Percentiles rank a stretch among this genome's conserved stretches.
These are phyloP conservation scores for Ophion ellenae DNA, from an alignment of 2,888 invertebrate species.

Conservation along the genomic window DNA sequence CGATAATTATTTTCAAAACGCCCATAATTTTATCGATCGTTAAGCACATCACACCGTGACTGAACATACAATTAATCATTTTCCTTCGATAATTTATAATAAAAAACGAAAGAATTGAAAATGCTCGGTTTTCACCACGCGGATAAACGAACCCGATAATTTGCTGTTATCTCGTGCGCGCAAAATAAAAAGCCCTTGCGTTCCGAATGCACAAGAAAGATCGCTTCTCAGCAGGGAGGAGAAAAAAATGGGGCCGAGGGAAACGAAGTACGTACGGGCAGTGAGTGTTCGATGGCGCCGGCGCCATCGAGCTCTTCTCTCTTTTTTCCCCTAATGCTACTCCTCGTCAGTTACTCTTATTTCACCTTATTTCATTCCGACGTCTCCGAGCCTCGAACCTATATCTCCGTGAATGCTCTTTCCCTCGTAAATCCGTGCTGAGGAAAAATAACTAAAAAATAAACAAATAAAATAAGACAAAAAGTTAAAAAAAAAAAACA, in stretches of 20 bases:
- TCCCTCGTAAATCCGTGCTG: background rate
- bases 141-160: background rate
- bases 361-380: slow-evolving; percentile 35
- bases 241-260: slow-evolving; percentile 53
- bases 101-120: background rate
- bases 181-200: background rate
- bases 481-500: slow-evolving; percentile 5
- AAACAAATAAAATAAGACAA: background rate
- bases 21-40: too few relatives aligned
- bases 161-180: background rate
- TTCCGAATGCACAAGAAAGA: background rate
- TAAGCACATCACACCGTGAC: too few relatives aligned
- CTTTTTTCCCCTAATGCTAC: slow-evolving; percentile 16
- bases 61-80: too few relatives aligned
- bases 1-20: too few relatives aligned
- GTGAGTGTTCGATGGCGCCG: slow-evolving; percentile 48
- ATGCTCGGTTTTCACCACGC: background rate
- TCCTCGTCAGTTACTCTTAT: background rate
- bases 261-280: slow-evolving; percentile 39
- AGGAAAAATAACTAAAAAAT: background rate
- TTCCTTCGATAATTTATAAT: too few relatives aligned
- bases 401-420: slow-evolving; percentile 26
- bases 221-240: background rate
- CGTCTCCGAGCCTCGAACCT: slow-evolving; percentile 31
- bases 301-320: slow-evolving; percentile 52